Percentiles rank a stretch among this genome's conserved stretches.
These are phyloP conservation scores for Thyatira batis DNA, from an alignment of 2,888 invertebrate species.

Conservation along the genomic window DNA sequence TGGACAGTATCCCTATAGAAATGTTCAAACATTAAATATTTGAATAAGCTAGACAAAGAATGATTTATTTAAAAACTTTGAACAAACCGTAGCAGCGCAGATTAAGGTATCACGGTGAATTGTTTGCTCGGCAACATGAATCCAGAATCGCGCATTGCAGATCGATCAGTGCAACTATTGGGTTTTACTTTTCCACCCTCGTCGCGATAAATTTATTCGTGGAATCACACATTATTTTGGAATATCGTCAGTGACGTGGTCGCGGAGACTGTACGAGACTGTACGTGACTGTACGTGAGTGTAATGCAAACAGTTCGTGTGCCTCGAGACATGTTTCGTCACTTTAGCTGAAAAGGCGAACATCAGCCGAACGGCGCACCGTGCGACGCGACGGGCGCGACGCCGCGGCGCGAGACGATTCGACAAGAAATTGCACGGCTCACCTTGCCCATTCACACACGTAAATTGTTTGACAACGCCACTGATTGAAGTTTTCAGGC, in stretches of 20 bases:
- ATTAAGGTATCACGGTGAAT: background rate
- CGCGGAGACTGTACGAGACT: conserved; percentile 11
- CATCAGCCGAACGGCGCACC: background rate
- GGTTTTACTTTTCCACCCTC: conserved; percentile 31
- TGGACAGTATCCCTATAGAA: background rate
- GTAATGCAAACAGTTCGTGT: conserved; percentile 57
- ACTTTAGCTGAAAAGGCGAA: conserved; percentile 62
- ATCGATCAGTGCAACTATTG: conserved; percentile 34
- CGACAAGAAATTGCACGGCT: conserved; percentile 52
- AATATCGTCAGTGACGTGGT: conserved; percentile 33
- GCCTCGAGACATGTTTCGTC: conserved; percentile 70
- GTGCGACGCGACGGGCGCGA: too few species aligned
- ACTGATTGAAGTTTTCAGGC: conserved; percentile 21
- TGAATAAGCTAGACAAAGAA: background rate
- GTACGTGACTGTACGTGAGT: conserved; percentile 51
- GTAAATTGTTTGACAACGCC: conserved; percentile 44
- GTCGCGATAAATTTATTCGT: conserved; percentile 50
- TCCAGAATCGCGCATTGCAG: background rate
- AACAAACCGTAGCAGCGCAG: background rate
- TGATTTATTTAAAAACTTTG: background rate
- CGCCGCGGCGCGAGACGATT: conserved; percentile 41
- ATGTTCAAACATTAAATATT: background rate
- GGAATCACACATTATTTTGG: conserved; percentile 59
- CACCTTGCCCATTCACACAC: conserved; percentile 45
- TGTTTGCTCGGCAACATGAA: background rate